phyloP scores from a whole-genome alignment of 2,113 vertebrate species.

The Indicator maculatus region DNA sequence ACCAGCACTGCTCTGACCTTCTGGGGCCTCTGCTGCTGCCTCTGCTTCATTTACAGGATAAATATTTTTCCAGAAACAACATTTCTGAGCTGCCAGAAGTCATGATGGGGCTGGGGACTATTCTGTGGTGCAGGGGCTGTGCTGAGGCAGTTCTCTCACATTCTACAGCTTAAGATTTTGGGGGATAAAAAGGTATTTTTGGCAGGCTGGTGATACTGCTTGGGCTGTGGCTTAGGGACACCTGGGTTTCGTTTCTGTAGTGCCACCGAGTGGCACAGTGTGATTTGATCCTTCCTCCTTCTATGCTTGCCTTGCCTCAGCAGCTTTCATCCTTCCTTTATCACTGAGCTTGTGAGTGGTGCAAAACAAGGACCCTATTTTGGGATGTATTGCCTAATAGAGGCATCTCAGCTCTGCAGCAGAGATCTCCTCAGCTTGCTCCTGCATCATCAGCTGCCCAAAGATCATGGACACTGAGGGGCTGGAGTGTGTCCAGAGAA shows the following conservation, averaged over 20 bases:
- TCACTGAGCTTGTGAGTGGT: rapidly evolving
- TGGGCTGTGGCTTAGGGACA: background rate
- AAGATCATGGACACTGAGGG: no score
- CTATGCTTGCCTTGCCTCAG: background rate
- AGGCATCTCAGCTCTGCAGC: background rate
- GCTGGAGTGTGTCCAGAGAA: no score
- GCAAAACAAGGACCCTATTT: background rate
- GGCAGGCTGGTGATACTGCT: background rate
- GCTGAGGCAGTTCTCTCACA: rapidly evolving
- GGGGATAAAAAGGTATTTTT: background rate
- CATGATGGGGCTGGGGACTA: background rate
- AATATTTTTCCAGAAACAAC: conserved; percentile 77
- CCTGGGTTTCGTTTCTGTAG: background rate
- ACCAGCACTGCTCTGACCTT: conserved; percentile 63
- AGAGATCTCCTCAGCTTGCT: no score
- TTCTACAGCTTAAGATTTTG: background rate
- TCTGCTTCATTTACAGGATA: conserved; percentile 72
- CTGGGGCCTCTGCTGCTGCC: conserved; percentile 43
- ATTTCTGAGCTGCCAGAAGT: conserved; percentile 62
- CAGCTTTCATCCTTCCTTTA: background rate
- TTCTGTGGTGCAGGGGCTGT: background rate
- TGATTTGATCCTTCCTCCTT: background rate
- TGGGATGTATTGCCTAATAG: background rate
- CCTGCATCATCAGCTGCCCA: no score
- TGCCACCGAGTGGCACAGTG: background rate